Evolutionary conservation across 2,888 invertebrate species (phyloP).

Genomic region (Coenonympha arcania): DNA sequence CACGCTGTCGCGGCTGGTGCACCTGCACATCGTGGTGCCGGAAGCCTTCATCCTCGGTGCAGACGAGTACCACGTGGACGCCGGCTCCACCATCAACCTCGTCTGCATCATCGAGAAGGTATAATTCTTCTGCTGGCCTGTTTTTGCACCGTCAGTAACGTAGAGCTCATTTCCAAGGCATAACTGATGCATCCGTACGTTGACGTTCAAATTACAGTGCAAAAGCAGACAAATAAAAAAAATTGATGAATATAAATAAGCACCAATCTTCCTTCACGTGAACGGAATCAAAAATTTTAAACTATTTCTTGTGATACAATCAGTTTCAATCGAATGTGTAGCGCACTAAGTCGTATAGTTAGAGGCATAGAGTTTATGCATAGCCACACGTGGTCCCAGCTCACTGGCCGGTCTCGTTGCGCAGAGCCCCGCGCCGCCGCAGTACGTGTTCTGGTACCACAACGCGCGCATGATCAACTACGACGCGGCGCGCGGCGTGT

Average conservation of each 20-base stretch:
- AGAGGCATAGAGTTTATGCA: too few species aligned
- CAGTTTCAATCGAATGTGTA: too few species aligned
- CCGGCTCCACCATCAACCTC: conserved; percentile 90
- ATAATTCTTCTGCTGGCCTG: conserved; percentile 26
- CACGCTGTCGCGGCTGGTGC: conserved; percentile 89
- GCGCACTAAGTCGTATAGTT: too few species aligned
- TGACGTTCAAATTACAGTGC: too few species aligned
- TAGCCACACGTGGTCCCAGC: too few species aligned
- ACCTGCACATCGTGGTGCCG: conserved; percentile 89
- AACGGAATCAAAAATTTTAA: too few species aligned
- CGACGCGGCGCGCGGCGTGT: conserved; percentile 86
- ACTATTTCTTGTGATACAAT: too few species aligned
- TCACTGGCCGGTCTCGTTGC: too few species aligned
- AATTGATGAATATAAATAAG: too few species aligned
- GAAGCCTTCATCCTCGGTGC: conserved; percentile 91
- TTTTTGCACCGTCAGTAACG: background rate
- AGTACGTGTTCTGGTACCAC: conserved; percentile 97
- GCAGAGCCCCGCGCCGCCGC: conserved; percentile 90
- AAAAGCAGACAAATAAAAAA: too few species aligned
- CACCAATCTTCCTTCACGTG: too few species aligned
- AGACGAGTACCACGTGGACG: conserved; percentile 91
- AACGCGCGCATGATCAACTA: conserved; percentile 96
- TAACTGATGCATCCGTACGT: too few species aligned
- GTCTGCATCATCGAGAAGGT: conserved; percentile 95
- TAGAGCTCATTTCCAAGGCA: background rate